Conservation (phyloP, 1,140 invertebrate genomes). For the Tetramorium parvispinum region DNA sequence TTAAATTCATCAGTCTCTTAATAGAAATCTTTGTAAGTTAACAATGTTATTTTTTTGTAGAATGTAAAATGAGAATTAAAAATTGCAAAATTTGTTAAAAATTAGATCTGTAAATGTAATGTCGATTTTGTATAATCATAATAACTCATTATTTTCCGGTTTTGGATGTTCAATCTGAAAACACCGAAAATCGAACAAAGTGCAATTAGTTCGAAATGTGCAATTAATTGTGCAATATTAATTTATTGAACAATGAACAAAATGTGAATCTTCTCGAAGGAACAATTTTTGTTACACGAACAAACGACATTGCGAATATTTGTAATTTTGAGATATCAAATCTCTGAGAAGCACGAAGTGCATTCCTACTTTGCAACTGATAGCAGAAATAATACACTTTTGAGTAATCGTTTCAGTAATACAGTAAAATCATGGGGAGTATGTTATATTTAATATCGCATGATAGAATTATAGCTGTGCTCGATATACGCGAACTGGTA, state of each 20-base stretch:
- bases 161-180: not conserved
- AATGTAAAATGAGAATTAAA: not conserved
- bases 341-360: slow-evolving; percentile 19
- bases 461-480: not conserved
- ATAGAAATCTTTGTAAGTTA: slow-evolving; percentile 8
- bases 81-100: not conserved
- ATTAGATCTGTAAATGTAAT: slow-evolving; percentile 5
- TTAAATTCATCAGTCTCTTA: slow-evolving; percentile 6
- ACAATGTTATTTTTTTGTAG: not conserved
- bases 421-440: not conserved
- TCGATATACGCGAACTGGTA: not conserved
- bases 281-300: slow-evolving; percentile 23
- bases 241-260: not conserved
- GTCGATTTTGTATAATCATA: not conserved
- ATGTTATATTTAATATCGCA: slow-evolving; percentile 33
- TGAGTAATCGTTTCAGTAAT: slow-evolving; percentile 7
- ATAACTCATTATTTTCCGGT: not conserved
- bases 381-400: not conserved
- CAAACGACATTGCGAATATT: slow-evolving; percentile 1
- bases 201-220: not conserved
- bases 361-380: slow-evolving; percentile 20
- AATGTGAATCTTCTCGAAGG: slow-evolving; percentile 24
- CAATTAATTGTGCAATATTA: slow-evolving; percentile 19
- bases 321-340: not conserved
- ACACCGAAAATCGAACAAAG: not conserved